Evolutionary conservation across 2,888 invertebrate genomes (phyloP).

Genomic region (Argyresthia goedartella): DNA sequence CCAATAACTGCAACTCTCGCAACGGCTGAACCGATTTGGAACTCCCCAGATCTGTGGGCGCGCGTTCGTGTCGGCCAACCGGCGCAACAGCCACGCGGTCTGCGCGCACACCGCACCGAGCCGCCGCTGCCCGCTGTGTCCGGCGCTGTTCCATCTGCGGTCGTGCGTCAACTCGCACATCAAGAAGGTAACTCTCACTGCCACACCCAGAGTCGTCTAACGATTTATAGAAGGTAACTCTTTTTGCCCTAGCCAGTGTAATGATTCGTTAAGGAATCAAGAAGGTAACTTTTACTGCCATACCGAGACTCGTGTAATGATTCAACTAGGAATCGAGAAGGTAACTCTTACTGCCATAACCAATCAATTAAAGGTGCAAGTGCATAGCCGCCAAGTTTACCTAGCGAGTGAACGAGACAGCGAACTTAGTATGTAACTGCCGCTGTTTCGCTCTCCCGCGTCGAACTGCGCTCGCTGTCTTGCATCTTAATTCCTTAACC

Average conservation of each 20-base stretch:
- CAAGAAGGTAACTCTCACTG: slow-evolving; percentile 47
- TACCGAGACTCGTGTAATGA: not conserved
- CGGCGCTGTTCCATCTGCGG: slow-evolving; percentile 55
- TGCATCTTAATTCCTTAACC: too few species aligned
- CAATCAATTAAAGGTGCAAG: not conserved
- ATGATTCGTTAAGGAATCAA: not conserved
- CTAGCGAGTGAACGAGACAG: too few species aligned
- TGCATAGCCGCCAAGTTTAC: too few species aligned
- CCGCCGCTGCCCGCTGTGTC: slow-evolving; percentile 56
- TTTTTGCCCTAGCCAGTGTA: not conserved
- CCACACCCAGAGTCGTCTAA: too few species aligned
- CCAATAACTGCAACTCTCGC: too few species aligned
- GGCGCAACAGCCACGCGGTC: slow-evolving; percentile 52
- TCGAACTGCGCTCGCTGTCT: too few species aligned
- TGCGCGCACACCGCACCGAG: slow-evolving; percentile 51
- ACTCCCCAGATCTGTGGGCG: slow-evolving; percentile 41
- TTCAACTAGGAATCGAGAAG: not conserved
- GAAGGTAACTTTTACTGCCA: not conserved
- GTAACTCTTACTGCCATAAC: not conserved
- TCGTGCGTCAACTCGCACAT: slow-evolving; percentile 63
- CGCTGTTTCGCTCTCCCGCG: not conserved
- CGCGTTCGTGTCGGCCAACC: slow-evolving; percentile 45
- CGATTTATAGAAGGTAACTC: too few species aligned
- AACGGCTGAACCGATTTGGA: too few species aligned
- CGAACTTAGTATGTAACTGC: not conserved